Percentiles rank a stretch among this genome's conserved stretches.
phyloP scores from a whole-genome alignment of 2,888 invertebrate species.

The Bombylius discolor region DNA sequence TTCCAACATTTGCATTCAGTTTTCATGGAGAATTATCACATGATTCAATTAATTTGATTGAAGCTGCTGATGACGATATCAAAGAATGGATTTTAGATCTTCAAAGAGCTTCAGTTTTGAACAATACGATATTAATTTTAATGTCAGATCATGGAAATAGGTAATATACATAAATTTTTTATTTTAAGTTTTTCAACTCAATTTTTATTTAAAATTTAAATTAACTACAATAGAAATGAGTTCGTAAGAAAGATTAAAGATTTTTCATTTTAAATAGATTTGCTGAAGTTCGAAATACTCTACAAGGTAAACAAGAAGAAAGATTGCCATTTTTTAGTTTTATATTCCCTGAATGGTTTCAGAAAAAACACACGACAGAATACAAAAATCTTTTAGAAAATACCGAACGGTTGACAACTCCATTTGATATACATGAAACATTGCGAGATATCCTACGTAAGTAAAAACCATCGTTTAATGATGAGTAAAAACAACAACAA shows the following conservation, averaged over 20 bases:
- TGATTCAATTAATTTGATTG: constrained; percentile 67
- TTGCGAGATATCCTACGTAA: constrained; percentile 46
- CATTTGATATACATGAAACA: constrained; percentile 80
- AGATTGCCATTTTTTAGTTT: constrained; percentile 77
- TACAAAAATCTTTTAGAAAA: constrained; percentile 52
- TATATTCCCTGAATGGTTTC: constrained; percentile 58
- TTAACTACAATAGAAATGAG: too few species aligned
- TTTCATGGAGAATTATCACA: constrained; percentile 86
- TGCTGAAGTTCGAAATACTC: constrained; percentile 64
- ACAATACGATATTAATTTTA: constrained; percentile 70
- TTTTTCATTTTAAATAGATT: constrained; percentile 43
- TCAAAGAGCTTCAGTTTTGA: constrained; percentile 46
- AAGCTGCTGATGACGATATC: constrained; percentile 63
- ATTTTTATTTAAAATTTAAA: background rate
- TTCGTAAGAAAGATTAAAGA: background rate
- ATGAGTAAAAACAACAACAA: too few species aligned
- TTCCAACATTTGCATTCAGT: constrained; percentile 71
- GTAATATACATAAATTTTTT: constrained; percentile 30
- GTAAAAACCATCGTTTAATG: too few species aligned
- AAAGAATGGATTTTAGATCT: constrained; percentile 50
- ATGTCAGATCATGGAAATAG: constrained; percentile 92
- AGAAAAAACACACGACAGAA: constrained; percentile 44
- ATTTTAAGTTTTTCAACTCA: background rate
- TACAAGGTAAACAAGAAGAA: constrained; percentile 87
- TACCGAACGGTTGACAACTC: constrained; percentile 58